A percentile compares a stretch with the other conserved stretches of the same genome.
Evolutionary conservation across 2,113 vertebrate genomes (phyloP).

Genomic region (Malurus elegans): DNA sequence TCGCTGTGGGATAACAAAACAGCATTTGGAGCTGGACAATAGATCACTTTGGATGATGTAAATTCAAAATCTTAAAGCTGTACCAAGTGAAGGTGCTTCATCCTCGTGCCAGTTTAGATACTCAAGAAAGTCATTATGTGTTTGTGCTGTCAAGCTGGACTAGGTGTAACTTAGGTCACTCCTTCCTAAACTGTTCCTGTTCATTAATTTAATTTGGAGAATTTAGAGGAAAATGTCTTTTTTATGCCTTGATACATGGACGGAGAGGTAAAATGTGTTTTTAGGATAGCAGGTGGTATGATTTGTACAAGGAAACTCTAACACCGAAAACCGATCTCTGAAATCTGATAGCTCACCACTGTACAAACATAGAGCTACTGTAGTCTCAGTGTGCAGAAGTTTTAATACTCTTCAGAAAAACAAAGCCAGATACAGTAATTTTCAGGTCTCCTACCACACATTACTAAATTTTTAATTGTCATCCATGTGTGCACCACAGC

Average conservation of each 20-base stretch:
- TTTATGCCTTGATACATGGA: accelerated
- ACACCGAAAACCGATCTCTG: neutral
- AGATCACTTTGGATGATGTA: neutral
- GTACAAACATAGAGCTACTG: accelerated
- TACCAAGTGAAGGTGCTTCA: neutral
- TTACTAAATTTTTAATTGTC: neutral
- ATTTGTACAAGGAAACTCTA: neutral
- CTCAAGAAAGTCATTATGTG: neutral
- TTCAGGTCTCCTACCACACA: neutral
- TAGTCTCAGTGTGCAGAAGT: neutral
- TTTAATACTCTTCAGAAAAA: neutral
- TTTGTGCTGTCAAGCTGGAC: neutral
- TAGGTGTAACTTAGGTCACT: neutral
- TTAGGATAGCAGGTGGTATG: neutral
- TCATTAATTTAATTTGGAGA: neutral
- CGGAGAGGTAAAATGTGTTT: neutral
- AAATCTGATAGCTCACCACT: neutral
- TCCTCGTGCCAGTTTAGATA: neutral
- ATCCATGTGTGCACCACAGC: neutral
- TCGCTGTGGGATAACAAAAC: neutral
- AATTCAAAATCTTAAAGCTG: neutral
- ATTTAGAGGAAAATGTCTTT: neutral
- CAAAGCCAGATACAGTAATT: neutral
- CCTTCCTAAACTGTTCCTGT: neutral
- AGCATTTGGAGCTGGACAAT: neutral